Percentiles rank a stretch among this genome's conserved stretches.
Evolutionary conservation across 2,888 invertebrate genomes (phyloP).

Genomic region (Vandiemenella viatica): DNA sequence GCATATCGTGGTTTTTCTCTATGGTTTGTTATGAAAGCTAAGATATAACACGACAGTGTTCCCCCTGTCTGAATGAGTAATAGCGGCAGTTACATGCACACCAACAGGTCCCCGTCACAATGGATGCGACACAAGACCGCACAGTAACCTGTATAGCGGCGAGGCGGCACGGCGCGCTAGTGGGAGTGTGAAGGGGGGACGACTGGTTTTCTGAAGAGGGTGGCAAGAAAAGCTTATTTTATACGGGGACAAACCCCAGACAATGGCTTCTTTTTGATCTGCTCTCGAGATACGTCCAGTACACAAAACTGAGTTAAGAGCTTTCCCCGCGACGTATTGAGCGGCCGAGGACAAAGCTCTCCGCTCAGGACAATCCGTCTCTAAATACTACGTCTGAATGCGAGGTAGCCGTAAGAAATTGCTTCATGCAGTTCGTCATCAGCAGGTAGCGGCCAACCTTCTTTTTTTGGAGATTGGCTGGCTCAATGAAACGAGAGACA

Average conservation of each 20-base stretch:
- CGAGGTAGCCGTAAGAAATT: constrained; percentile 5
- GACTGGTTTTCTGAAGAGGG: neutral
- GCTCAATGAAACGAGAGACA: no score
- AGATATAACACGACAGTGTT: no score
- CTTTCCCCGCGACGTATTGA: constrained; percentile 5
- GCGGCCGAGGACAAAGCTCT: constrained; percentile 1
- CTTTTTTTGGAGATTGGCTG: constrained; percentile 1
- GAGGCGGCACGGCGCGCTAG: no score
- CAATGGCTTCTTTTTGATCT: constrained; percentile 10
- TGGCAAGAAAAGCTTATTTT: constrained; percentile 3
- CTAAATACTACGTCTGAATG: constrained; percentile 9
- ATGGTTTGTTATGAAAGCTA: no score
- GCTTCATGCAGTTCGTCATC: constrained; percentile 7
- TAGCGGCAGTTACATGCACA: no score
- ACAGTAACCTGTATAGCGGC: no score
- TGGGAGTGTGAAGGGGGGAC: neutral
- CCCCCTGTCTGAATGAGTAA: no score
- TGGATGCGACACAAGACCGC: no score
- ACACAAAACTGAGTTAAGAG: constrained; percentile 11
- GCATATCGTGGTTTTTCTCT: no score
- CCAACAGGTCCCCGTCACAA: no score
- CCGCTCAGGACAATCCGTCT: constrained; percentile 3
- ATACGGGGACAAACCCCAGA: constrained; percentile 6
- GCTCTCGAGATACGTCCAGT: constrained; percentile 8
- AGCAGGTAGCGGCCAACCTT: neutral